A percentile compares a stretch with the other conserved stretches of the same genome.
These are phyloP conservation scores for Crossaster papposus DNA, from an alignment of 53 echinoderm and acorn worm genomes.

Conservation along the genomic window DNA sequence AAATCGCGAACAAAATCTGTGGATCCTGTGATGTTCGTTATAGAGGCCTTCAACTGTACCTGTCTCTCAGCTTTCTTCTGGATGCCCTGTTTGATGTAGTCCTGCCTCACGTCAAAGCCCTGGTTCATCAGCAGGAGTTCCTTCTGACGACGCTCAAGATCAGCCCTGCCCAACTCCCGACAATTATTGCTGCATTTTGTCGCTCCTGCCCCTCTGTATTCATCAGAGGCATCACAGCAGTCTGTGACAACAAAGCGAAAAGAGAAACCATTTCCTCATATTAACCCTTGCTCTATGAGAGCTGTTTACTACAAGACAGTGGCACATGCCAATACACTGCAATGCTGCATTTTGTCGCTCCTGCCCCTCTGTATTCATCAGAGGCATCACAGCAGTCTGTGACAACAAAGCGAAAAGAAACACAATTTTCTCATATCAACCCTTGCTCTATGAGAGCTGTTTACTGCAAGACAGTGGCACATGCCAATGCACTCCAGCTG, in stretches of 20 bases:
- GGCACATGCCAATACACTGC: too few relatives aligned
- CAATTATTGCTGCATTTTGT: constrained; percentile 79
- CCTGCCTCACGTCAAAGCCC: constrained; percentile 84
- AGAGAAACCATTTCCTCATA: not conserved
- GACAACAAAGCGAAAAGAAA: not conserved
- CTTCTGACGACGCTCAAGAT: constrained; percentile 70
- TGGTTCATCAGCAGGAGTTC: constrained; percentile 81
- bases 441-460: too few relatives aligned
- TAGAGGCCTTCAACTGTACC: too few relatives aligned
- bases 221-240: constrained; percentile 96
- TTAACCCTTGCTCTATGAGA: too few relatives aligned
- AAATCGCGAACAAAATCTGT: too few relatives aligned
- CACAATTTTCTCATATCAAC: not conserved
- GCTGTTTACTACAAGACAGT: too few relatives aligned
- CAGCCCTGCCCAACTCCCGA: constrained; percentile 85
- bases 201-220: constrained; percentile 73
- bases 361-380: constrained; percentile 81
- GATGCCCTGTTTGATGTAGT: constrained; percentile 76
- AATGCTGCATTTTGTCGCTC: constrained; percentile 67
- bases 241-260: constrained; percentile 57
- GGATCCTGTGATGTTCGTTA: too few relatives aligned
- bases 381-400: constrained; percentile 95
- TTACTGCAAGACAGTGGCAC: too few relatives aligned
- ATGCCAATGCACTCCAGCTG: too few relatives aligned
- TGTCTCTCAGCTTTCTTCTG: constrained; percentile 77